Conservation (phyloP, 2,888 invertebrate species). For the Blastobasis lacticolella region DNA sequence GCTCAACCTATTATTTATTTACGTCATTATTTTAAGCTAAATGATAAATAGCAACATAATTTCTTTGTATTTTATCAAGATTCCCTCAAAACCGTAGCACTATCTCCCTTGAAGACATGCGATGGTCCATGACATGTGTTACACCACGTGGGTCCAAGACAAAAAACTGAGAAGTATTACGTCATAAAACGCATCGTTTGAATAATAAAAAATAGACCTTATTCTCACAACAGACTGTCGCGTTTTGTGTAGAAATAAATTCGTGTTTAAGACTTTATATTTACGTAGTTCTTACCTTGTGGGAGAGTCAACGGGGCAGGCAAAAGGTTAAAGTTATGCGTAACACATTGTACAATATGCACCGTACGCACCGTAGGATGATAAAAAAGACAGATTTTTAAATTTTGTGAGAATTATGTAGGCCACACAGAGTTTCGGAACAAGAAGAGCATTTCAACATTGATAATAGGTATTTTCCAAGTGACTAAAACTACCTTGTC, state of each 20-base stretch:
- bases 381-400: conserved; percentile 19
- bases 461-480: too few species aligned
- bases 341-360: conserved; percentile 55
- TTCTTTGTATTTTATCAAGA: not conserved
- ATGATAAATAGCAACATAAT: too few species aligned
- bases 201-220: too few species aligned
- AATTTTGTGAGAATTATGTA: conserved; percentile 20
- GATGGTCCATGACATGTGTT: conserved; percentile 59
- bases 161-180: conserved; percentile 18
- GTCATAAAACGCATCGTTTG: too few species aligned
- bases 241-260: too few species aligned
- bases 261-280: conserved; percentile 8
- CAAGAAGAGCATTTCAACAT: too few species aligned
- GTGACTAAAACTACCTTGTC: too few species aligned
- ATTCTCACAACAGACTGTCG: too few species aligned
- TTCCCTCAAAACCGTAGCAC: conserved; percentile 32
- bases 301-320: conserved; percentile 61
- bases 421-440: conserved; percentile 5
- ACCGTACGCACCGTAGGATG: conserved; percentile 15
- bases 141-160: conserved; percentile 63
- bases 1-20: too few species aligned
- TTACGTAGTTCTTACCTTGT: conserved; percentile 47
- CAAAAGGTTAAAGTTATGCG: conserved; percentile 64
- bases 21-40: too few species aligned
- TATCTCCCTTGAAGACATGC: conserved; percentile 59